A percentile compares a stretch with the other conserved stretches of the same genome.
Conservation (phyloP, 1,140 invertebrate genomes). For the Drosophila paulistorum region DNA sequence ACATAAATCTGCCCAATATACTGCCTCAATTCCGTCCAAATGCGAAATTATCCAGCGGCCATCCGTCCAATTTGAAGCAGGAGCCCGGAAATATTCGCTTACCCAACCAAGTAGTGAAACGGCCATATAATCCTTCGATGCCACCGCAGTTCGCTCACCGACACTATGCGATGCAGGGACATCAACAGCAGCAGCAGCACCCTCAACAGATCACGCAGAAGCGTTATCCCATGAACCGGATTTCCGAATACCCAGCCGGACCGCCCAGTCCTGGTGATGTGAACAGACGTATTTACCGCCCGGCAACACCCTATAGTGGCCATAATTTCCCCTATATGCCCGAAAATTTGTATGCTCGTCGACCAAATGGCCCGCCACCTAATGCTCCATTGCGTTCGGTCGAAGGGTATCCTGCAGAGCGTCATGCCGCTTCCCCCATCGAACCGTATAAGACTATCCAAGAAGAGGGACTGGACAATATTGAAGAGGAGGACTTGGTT, state of each 20-base stretch:
- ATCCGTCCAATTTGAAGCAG: slow-evolving; percentile 79
- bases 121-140: slow-evolving; percentile 54
- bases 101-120: slow-evolving; percentile 73
- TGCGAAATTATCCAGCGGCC: slow-evolving; percentile 85
- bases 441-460: slow-evolving; percentile 59
- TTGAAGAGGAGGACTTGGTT: slow-evolving; percentile 79
- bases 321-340: slow-evolving; percentile 54
- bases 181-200: slow-evolving; percentile 49
- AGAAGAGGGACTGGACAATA: slow-evolving; percentile 59
- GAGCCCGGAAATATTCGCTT: slow-evolving; percentile 79
- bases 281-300: slow-evolving; percentile 73
- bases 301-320: slow-evolving; percentile 55
- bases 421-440: slow-evolving; percentile 57
- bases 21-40: slow-evolving; percentile 89
- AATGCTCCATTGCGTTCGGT: slow-evolving; percentile 41
- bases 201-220: slow-evolving; percentile 42
- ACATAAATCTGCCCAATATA: slow-evolving; percentile 86
- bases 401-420: slow-evolving; percentile 61
- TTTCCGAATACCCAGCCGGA: slow-evolving; percentile 53
- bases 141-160: slow-evolving; percentile 80
- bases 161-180: slow-evolving; percentile 48
- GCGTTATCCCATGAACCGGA: slow-evolving; percentile 73
- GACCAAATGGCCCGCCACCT: slow-evolving; percentile 30
- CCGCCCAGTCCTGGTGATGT: slow-evolving; percentile 46
- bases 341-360: slow-evolving; percentile 61